phyloP scores from a whole-genome alignment of 2,113 vertebrate genomes.

The Macrotus californicus region DNA sequence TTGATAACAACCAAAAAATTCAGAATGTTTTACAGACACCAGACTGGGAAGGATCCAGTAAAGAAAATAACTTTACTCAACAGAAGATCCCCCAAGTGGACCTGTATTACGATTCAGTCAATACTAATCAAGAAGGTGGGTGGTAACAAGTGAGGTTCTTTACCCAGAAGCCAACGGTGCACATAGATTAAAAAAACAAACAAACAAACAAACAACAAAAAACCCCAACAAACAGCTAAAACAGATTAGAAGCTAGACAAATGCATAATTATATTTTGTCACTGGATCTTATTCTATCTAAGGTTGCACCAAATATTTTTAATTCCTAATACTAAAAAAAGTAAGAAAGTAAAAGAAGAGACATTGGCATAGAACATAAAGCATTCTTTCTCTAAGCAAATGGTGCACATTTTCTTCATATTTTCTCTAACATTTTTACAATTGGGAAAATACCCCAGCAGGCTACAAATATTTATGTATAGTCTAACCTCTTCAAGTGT shows the following conservation, averaged over 20 bases:
- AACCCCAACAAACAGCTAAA: slow-evolving; percentile 62
- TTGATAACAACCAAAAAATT: slow-evolving; percentile 71
- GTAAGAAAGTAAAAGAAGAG: slow-evolving; percentile 44
- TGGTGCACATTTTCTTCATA: slow-evolving; percentile 65
- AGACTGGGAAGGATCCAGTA: slow-evolving; percentile 61
- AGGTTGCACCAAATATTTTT: slow-evolving; percentile 70
- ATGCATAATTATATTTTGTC: slow-evolving; percentile 75
- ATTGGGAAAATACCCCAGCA: slow-evolving; percentile 56
- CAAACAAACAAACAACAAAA: neutral
- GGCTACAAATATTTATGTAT: slow-evolving; percentile 61
- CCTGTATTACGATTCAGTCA: slow-evolving; percentile 65
- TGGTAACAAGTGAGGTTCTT: slow-evolving; percentile 61
- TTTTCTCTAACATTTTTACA: slow-evolving; percentile 67
- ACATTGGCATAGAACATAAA: slow-evolving; percentile 61
- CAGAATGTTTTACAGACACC: slow-evolving; percentile 70
- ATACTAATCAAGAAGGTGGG: slow-evolving; percentile 70
- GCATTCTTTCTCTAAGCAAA: slow-evolving; percentile 60
- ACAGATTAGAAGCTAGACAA: slow-evolving; percentile 63
- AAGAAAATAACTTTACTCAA: slow-evolving; percentile 72
- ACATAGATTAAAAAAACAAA: slow-evolving; percentile 60
- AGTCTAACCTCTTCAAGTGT: slow-evolving; percentile 31
- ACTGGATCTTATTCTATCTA: slow-evolving; percentile 73
- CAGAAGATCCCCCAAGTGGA: slow-evolving; percentile 53
- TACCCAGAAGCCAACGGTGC: slow-evolving; percentile 48
- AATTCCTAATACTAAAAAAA: slow-evolving; percentile 69